Evolutionary conservation across 23 tunicate genomes (phyloP), one percentile per base, ranked within the genome.

Genomic region (Styela clava): DNA sequence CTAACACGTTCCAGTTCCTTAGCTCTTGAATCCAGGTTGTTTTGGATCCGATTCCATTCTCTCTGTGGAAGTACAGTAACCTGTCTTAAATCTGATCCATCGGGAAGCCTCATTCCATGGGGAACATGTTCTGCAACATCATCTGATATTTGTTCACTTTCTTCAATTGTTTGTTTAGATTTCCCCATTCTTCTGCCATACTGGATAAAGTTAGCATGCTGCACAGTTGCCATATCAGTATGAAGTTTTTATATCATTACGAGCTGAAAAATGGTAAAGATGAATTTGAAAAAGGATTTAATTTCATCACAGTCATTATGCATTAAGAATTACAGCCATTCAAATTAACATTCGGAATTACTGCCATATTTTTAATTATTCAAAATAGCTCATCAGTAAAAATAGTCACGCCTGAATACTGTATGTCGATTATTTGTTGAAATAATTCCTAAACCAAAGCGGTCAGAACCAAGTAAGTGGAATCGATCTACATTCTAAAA

Each of bases 201-300:
- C 72, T 94, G 94, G 31, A 94, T 88, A 44, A 94, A 88, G 69
- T 94, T 94, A 24, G 94, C 94, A 81, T 87, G 86, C 69, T 94
- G 98, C 36, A 94, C 94, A 34, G 98, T 94, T 9, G 98, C 89
- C 98, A 94, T 94, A 3, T 16, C 37, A 28, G 5, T n/a, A 44
- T 44, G 7, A 5, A 44, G 7, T 44, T 44, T 44, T 44, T 44
- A 44, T 44, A 44, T 7, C 56, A 44, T 44, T 44, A 44, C 56
- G 12, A 44, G 12, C 56, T 44, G 56, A 44, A 44, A 44, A 44
- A 12, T n/a, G n/a, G n/a, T n/a, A n/a, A n/a, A n/a, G n/a, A n/a
- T n/a, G n/a, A n/a, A n/a, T n/a, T n/a, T n/a, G n/a, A n/a, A n/a
- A n/a, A n/a, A n/a, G n/a, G n/a, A n/a, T n/a, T n/a, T n/a, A n/a